Evolutionary conservation across 37 sponge, comb jelly and placozoan genomes (phyloP).

Genomic region (Ianthella basta): DNA sequence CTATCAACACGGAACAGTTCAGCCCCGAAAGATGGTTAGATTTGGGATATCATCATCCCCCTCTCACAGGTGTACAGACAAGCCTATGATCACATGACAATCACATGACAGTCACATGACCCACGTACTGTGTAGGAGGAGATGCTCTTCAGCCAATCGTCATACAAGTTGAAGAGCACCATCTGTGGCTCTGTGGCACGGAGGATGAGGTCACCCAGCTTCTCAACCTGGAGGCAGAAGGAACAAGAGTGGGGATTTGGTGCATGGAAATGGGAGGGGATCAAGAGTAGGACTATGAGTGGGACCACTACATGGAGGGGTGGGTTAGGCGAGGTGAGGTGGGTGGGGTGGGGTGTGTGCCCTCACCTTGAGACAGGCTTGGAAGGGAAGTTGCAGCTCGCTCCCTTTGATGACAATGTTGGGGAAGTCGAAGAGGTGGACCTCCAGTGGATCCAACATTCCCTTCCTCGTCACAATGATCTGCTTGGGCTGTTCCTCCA

Average conservation of each 20-base stretch:
- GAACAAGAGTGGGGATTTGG: not conserved
- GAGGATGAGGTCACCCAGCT: slow-evolving; percentile 96
- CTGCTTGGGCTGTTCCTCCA: slow-evolving; percentile 99
- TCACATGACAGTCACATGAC: not conserved
- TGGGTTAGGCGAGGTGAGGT: too few relatives aligned
- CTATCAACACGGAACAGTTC: slow-evolving; percentile 21
- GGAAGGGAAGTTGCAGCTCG: slow-evolving; percentile 99
- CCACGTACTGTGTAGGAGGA: slow-evolving; percentile 95
- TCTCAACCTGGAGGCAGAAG: slow-evolving; percentile 77
- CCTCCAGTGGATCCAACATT: slow-evolving; percentile 99
- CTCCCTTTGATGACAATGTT: slow-evolving; percentile 99
- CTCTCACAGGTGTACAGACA: too few relatives aligned
- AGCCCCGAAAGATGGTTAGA: slow-evolving; percentile 49
- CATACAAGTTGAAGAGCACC: slow-evolving; percentile 99
- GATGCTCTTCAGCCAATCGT: slow-evolving; percentile 99
- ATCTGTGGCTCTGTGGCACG: slow-evolving; percentile 99
- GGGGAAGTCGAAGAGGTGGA: slow-evolving; percentile 98
- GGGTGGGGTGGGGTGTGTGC: not conserved
- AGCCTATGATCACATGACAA: not conserved
- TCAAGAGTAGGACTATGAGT: too few relatives aligned
- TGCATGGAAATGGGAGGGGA: too few relatives aligned
- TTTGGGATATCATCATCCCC: slow-evolving; percentile 29
- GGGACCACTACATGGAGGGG: too few relatives aligned
- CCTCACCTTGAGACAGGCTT: slow-evolving; percentile 95
- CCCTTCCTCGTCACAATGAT: slow-evolving; percentile 99